Evolutionary conservation across 2,888 invertebrate genomes (phyloP), one percentile per base, ranked within the genome.

Genomic region (Gymnocheta viridis): DNA sequence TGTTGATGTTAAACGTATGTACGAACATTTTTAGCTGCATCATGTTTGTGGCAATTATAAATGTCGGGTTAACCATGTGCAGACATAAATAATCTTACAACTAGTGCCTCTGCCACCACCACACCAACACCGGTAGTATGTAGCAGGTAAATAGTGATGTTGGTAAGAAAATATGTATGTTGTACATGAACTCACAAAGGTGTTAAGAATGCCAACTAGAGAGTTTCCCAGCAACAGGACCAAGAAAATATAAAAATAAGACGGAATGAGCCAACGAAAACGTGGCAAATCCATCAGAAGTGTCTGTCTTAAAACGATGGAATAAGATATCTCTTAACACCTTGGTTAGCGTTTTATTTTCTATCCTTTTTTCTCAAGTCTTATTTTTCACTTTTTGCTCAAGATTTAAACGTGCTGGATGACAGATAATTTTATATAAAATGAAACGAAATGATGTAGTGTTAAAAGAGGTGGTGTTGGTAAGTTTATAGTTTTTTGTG

Each of bases 1-100:
- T 79, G 49, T 5, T 51, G 56, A 56, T 56, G 56, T 32, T 32
- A 35, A 17, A 22, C 5, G 24, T 27, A 24, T 49, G 66, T 51
- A 38, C 24, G 12, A 27, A 12, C 56, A 69, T 64, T 54, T 82
- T 47, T 44, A 73, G 72, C 77, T 77, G 77, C 81, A 81, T 78
- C 84, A 84, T 84, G 84, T 81, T 84, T 84, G 77, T 74, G 84
- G 84, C 84, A 84, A 84, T 84, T 84, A 84, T 81, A 84, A 81
- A 84, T 84, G 84, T 84, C 84, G 85, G 85, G 85, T 85, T 85
- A 85, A 82, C 85, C 85, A 85, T 79, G 85, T 85, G 85, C 85
- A 85, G 85, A 82, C 82, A 85, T 85, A 85, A 85, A 85, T 85
- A 85, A 82, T 82, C 85, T 79, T 85, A 62, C 69, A 82, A 79